Evolutionary conservation across 2,888 invertebrate genomes (phyloP).

Genomic region (Limnephilus rhombicus): DNA sequence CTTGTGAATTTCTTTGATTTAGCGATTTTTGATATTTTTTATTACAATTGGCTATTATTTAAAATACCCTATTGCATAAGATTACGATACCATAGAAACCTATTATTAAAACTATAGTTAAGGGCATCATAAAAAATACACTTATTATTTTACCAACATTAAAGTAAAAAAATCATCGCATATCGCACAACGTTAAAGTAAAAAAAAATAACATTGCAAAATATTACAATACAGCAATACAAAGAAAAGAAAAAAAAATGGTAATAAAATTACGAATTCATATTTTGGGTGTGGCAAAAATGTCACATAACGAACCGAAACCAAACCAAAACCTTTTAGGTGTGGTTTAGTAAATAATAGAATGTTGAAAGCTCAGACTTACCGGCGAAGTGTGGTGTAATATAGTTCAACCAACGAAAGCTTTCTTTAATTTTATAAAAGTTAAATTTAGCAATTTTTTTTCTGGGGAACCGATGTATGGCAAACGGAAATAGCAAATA

Average conservation of each 20-base stretch:
- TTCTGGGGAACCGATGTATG: too few species aligned
- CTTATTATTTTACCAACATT: too few species aligned
- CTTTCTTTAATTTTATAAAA: not conserved
- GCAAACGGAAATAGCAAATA: too few species aligned
- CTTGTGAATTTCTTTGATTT: too few species aligned
- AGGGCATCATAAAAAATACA: too few species aligned
- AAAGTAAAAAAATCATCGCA: too few species aligned
- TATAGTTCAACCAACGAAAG: not conserved
- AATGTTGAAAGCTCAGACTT: constrained; percentile 42
- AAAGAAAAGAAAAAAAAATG: not conserved
- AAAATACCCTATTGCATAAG: too few species aligned
- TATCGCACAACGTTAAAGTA: not conserved
- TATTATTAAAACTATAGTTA: too few species aligned
- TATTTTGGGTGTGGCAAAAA: not conserved
- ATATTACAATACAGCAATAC: not conserved
- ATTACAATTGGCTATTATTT: too few species aligned
- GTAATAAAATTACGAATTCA: not conserved
- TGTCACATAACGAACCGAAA: not conserved
- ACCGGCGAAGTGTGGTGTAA: not conserved
- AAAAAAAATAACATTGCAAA: not conserved
- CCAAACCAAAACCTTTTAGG: not conserved
- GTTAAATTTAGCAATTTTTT: not conserved
- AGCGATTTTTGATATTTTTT: too few species aligned
- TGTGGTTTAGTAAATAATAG: constrained; percentile 36
- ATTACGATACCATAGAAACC: too few species aligned